Evolutionary conservation across 2,113 vertebrate species (phyloP).

Genomic region (Hepsetus odoe): DNA sequence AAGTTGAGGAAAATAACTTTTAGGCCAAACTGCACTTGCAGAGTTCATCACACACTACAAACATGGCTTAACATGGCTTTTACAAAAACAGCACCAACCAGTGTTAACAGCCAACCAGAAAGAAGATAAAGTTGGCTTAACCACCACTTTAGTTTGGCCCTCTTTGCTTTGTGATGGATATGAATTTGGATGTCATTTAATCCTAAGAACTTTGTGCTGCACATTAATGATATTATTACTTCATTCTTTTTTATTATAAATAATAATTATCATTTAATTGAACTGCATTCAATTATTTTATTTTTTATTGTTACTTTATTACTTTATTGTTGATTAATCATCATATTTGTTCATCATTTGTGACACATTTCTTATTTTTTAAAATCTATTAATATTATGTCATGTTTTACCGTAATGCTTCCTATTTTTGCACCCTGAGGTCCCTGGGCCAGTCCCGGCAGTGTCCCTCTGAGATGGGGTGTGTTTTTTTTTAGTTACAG

Average conservation of each 20-base stretch:
- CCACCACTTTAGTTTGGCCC: no score
- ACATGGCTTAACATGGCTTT: not conserved
- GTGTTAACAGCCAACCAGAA: not conserved
- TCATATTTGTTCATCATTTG: no score
- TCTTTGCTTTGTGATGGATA: no score
- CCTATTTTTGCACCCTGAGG: not conserved
- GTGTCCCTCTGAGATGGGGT: not conserved
- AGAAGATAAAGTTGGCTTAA: constrained; percentile 7
- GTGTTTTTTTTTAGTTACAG: not conserved
- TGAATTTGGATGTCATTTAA: no score
- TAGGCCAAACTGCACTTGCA: not conserved
- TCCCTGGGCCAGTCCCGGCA: constrained; percentile 11
- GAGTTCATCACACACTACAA: not conserved
- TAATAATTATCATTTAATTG: no score
- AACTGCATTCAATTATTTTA: no score
- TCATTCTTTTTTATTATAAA: no score
- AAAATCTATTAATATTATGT: constrained; percentile 16
- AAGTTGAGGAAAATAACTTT: not conserved
- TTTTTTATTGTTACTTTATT: no score
- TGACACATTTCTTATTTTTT: no score
- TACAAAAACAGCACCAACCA: not conserved
- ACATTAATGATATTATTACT: no score
- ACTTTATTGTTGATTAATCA: no score
- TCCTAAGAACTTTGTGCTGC: no score
- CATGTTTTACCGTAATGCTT: constrained; percentile 4